Evolutionary conservation across 2,113 vertebrate genomes (phyloP), one percentile per base, ranked within the genome.

Genomic region (Pseudonaja textilis): DNA sequence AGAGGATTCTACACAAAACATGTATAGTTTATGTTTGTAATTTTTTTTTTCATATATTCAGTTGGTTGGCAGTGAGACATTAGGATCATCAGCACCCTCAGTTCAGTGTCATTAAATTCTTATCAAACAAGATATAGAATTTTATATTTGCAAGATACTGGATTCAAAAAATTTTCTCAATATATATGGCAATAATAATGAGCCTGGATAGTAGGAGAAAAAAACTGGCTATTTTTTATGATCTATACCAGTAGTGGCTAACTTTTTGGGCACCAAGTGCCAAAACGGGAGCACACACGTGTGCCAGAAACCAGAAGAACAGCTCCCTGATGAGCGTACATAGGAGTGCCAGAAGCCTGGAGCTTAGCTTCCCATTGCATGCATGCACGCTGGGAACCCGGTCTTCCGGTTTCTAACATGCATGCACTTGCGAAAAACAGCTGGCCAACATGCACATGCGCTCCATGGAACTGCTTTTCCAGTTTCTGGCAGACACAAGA

Each of bases 171-270:
- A n/a, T 57, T 16, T 26, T 34, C 22, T 85, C 90, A 95, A 91
- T 0, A 3, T 0, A 93, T 0, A 6, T 26, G 42, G 3, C n/a
- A 26, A 69, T 61, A 39, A 2, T 54, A 26, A 92, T 39, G 23
- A 88, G 5, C 6, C 29, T 16, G 12, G 1, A 45, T 11, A 64
- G 55, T n/a, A 18, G 39, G 6, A 50, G 23, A 1, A 88, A 47
- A 9, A 4, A 45, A 1, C 2, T 1, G 23, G 12, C 5, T 89
- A 45, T 45, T 61, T 59, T 39, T 93, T 12, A 88, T 14, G 81
- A 26, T 10, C 5, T 2, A 69, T 20, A 26, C 50, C 50, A 52
- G 50, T 52, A 11, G 11, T 52, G 50, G 50, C 50, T 52, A 52
- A 52, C 11, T 11, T 52, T 52, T 52, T 52, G 1, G 50, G 50